Conservation (phyloP, 64 coral and sea anemone species). For the Pocillopora damicornis region DNA sequence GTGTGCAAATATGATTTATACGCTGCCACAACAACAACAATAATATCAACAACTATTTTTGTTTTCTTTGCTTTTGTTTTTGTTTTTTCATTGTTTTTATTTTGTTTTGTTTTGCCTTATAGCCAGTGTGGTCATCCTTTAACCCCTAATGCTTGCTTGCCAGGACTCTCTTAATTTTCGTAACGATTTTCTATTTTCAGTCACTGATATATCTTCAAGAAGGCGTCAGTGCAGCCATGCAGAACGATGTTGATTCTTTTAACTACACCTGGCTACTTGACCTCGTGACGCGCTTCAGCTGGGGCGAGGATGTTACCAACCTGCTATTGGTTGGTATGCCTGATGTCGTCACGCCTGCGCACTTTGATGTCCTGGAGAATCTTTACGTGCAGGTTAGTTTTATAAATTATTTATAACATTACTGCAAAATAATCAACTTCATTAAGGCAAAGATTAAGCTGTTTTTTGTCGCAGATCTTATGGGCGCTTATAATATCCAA, state of each 20-base stretch:
- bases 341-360: conserved; percentile 87
- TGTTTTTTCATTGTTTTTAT: neutral
- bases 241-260: conserved; percentile 69
- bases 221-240: conserved; percentile 53
- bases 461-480: no score
- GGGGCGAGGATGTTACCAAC: conserved; percentile 84
- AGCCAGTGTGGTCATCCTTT: no score
- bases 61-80: no score
- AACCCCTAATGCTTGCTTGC: no score
- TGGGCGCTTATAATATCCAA: no score
- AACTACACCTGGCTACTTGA: conserved; percentile 88
- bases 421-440: no score
- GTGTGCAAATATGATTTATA: no score
- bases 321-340: conserved; percentile 92
- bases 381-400: conserved; percentile 86
- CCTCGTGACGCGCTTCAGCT: conserved; percentile 53
- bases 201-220: conserved; percentile 74
- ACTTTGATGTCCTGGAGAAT: conserved; percentile 91
- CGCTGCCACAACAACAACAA: no score
- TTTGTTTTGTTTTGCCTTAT: neutral
- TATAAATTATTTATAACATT: neutral
- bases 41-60: neutral
- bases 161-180: neutral
- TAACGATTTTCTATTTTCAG: conserved; percentile 13
- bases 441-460: no score